phyloP scores from a whole-genome alignment of 1,140 invertebrate species.

The Pseudomyrmex gracilis region DNA sequence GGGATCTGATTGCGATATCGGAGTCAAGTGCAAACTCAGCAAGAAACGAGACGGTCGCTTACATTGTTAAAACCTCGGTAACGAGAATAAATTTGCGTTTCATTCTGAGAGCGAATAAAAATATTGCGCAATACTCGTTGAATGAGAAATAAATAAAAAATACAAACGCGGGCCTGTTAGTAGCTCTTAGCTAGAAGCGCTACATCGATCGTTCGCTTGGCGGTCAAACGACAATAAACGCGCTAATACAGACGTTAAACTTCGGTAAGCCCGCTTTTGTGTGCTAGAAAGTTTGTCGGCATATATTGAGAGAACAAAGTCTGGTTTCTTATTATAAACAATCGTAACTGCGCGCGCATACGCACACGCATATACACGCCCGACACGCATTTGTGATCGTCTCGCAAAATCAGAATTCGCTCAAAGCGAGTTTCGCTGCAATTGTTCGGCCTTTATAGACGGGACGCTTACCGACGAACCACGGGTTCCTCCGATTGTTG shows the following conservation, averaged over 20 bases:
- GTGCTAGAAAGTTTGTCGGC: slow-evolving; percentile 6
- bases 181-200: background rate
- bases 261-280: background rate
- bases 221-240: background rate
- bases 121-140: no score
- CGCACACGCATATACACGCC: background rate
- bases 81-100: background rate
- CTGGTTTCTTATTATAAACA: background rate
- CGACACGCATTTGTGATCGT: background rate
- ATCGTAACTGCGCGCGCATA: background rate
- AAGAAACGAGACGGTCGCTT: background rate
- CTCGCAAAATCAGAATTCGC: background rate
- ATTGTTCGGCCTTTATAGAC: background rate
- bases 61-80: background rate
- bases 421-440: background rate
- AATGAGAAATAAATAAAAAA: background rate
- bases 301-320: slow-evolving; percentile 4
- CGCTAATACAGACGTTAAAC: background rate
- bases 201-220: background rate
- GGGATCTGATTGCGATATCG: background rate
- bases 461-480: slow-evolving; percentile 93
- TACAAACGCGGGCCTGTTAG: background rate
- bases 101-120: no score
- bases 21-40: no score
- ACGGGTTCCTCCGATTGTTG: slow-evolving; percentile 95